phyloP scores from a whole-genome alignment of 2,888 invertebrate species.

The Notocelia uddmanniana region DNA sequence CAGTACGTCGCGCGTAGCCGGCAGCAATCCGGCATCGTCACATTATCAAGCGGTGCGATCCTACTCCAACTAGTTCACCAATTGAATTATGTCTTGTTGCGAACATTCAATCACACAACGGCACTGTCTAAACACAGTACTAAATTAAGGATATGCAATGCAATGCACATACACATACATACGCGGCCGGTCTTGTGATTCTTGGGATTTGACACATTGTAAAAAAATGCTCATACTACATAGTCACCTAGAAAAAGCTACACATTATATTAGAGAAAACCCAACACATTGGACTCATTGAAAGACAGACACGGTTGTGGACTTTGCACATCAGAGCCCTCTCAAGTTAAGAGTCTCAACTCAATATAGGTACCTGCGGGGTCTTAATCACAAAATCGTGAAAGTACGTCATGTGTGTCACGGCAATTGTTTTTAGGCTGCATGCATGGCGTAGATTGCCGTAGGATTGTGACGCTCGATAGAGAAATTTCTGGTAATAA shows the following conservation, averaged over 20 bases:
- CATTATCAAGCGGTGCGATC: constrained; percentile 9
- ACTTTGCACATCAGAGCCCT: not conserved
- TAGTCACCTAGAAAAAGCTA: too few species aligned
- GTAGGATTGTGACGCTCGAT: not conserved
- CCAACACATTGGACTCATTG: too few species aligned
- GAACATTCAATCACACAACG: constrained; percentile 10
- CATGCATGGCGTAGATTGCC: constrained; percentile 10
- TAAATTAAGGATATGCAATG: not conserved
- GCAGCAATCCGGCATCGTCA: not conserved
- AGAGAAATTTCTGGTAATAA: constrained; percentile 21
- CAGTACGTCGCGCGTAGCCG: not conserved
- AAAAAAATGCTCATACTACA: too few species aligned
- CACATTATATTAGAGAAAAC: too few species aligned
- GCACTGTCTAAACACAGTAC: not conserved
- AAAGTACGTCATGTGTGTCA: not conserved
- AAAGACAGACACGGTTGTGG: too few species aligned
- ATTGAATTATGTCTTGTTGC: constrained; percentile 20
- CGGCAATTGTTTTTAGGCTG: not conserved
- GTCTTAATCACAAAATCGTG: not conserved
- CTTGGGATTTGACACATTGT: too few species aligned
- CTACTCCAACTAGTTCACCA: constrained; percentile 27
- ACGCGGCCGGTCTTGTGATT: too few species aligned
- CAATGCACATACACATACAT: too few species aligned
- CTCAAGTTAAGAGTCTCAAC: too few species aligned
- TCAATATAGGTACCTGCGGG: not conserved